These are phyloP conservation scores for Australoheros facetus DNA, from an alignment of 2,797 vertebrate species.

Conservation along the genomic window DNA sequence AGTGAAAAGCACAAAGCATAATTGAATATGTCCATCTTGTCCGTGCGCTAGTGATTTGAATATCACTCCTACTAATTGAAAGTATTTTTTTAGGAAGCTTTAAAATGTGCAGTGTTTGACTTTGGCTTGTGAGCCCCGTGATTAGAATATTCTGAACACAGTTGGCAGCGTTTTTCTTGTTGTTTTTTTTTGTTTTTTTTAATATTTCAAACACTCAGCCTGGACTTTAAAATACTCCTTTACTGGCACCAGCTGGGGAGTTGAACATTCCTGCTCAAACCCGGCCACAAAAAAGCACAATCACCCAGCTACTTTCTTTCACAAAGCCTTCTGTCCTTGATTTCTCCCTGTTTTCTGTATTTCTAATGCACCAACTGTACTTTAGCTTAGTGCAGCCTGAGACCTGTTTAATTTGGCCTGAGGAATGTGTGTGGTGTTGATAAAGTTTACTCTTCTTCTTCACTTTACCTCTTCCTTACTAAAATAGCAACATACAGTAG, in stretches of 20 bases:
- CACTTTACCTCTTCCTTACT: background rate
- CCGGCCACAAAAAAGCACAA: constrained; percentile 31
- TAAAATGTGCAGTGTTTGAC: constrained; percentile 38
- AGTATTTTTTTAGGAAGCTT: constrained; percentile 42
- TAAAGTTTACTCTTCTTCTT: background rate
- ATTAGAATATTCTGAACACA: constrained; percentile 39
- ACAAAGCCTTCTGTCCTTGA: constrained; percentile 36
- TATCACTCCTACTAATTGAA: constrained; percentile 45
- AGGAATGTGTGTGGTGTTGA: constrained; percentile 19
- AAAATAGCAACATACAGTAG: constrained; percentile 6
- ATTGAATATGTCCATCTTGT: constrained; percentile 47
- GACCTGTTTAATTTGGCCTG: constrained; percentile 13
- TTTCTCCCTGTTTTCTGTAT: constrained; percentile 27
- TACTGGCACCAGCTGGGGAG: constrained; percentile 43
- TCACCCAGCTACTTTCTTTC: constrained; percentile 5
- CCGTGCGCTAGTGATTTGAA: constrained; percentile 52
- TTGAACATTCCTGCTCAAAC: constrained; percentile 41
- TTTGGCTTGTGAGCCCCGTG: constrained; percentile 29
- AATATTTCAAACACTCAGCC: constrained; percentile 34
- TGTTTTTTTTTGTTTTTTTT: background rate
- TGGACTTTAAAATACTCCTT: constrained; percentile 45
- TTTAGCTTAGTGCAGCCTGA: constrained; percentile 9
- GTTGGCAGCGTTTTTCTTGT: constrained; percentile 46
- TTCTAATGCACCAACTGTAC: constrained; percentile 17
- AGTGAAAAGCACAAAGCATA: constrained; percentile 40